Conservation (phyloP, 1,140 invertebrate species). For the Drosophila miranda region DNA sequence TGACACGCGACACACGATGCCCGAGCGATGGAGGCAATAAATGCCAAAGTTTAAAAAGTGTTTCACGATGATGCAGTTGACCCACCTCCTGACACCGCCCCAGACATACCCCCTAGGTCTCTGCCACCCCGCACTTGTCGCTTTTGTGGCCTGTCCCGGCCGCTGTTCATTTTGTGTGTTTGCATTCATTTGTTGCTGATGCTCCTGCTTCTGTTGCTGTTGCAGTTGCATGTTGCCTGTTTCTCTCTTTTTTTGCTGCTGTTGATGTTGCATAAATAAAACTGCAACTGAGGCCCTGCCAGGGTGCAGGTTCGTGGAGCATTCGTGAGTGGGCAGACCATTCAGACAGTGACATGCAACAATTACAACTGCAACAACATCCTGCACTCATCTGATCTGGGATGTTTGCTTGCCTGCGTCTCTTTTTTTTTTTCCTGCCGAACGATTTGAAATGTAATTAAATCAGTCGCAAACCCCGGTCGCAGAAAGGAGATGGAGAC, state of each 20-base stretch:
- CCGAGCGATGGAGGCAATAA: constrained; percentile 50
- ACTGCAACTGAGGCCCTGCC: constrained; percentile 33
- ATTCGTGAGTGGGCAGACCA: neutral
- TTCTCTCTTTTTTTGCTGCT: constrained; percentile 26
- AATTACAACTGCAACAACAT: constrained; percentile 48
- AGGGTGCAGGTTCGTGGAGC: too few relatives aligned
- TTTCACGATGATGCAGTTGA: constrained; percentile 28
- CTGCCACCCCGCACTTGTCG: constrained; percentile 37
- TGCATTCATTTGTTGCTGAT: constrained; percentile 13
- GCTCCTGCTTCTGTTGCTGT: constrained; percentile 25
- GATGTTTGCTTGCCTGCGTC: constrained; percentile 17
- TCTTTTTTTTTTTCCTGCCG: constrained; percentile 31
- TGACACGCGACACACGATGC: constrained; percentile 39
- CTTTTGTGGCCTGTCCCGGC: constrained; percentile 43
- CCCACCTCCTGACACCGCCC: neutral
- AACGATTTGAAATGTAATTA: constrained; percentile 60
- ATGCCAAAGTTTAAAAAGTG: constrained; percentile 65
- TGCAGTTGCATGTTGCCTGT: constrained; percentile 39
- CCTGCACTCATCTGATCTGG: constrained; percentile 11
- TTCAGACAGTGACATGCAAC: constrained; percentile 45
- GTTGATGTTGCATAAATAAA: constrained; percentile 62
- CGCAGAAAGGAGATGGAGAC: neutral
- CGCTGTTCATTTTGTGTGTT: constrained; percentile 10
- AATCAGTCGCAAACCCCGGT: constrained; percentile 32
- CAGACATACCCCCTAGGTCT: neutral